Conservation (phyloP, 2,888 invertebrate species). For the Onchidella celtica region DNA sequence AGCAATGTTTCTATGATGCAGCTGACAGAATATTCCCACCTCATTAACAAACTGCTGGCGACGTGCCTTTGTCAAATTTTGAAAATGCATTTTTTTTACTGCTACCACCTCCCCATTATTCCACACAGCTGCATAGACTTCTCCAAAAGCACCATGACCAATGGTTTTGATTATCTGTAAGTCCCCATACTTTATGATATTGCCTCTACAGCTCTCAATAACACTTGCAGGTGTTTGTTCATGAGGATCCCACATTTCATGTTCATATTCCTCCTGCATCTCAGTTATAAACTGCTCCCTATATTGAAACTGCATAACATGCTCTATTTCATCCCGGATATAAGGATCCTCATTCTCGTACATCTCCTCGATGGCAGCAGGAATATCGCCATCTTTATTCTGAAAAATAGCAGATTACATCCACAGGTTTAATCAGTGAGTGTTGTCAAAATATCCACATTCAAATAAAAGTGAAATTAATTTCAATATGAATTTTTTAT, state of each 20-base stretch:
- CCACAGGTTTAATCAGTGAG: no score
- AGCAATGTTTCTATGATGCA: background rate
- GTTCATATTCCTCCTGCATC: background rate
- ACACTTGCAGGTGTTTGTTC: background rate
- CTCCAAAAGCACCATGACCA: conserved; percentile 7
- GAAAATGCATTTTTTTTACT: background rate
- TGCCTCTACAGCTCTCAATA: background rate
- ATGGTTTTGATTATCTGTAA: background rate
- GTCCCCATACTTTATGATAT: background rate
- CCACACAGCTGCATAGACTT: background rate
- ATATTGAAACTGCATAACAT: no score
- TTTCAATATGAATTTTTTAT: no score
- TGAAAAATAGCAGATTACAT: no score
- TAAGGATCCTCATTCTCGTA: no score
- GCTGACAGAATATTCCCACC: background rate
- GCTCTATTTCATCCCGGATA: no score
- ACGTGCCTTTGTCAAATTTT: background rate
- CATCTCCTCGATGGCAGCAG: no score
- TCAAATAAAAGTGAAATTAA: no score
- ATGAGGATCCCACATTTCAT: background rate
- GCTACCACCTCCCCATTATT: background rate
- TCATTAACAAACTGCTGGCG: background rate
- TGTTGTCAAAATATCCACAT: no score
- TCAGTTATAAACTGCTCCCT: background rate
- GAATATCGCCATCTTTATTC: no score